These are phyloP conservation scores for Patagioenas fasciata DNA, from an alignment of 2,113 vertebrate species.

Conservation along the genomic window DNA sequence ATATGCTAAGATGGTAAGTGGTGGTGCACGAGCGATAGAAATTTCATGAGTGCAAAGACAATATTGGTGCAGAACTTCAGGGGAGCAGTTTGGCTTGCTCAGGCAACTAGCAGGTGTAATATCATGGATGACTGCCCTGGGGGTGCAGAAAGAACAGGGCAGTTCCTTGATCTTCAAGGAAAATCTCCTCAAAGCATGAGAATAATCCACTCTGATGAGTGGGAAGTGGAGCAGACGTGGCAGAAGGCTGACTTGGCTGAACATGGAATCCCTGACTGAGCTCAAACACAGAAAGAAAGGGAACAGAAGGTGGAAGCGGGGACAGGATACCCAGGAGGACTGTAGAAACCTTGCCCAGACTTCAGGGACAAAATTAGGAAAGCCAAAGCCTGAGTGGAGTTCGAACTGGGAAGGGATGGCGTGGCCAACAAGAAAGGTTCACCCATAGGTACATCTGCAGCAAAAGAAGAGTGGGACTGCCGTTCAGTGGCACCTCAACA, in stretches of 20 bases:
- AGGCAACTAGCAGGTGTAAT: not conserved
- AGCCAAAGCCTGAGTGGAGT: not conserved
- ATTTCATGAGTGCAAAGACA: not conserved
- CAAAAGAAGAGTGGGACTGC: not conserved
- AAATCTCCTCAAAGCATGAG: not conserved
- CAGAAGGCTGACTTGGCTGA: slow-evolving; percentile 31
- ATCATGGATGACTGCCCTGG: not conserved
- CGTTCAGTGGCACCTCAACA: not conserved
- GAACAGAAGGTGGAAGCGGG: slow-evolving; percentile 15
- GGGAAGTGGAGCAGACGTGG: not conserved
- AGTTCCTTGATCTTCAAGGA: not conserved
- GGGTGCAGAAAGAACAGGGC: not conserved
- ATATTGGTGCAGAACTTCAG: not conserved
- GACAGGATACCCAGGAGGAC: not conserved
- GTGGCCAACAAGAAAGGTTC: not conserved
- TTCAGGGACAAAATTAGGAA: not conserved
- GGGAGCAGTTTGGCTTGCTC: not conserved
- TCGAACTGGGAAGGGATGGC: not conserved
- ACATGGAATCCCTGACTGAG: not conserved
- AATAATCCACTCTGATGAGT: not conserved
- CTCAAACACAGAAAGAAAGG: not conserved
- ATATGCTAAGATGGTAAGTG: not conserved
- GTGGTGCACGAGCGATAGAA: not conserved
- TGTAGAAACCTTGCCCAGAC: not conserved
- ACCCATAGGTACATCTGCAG: not conserved